phyloP scores from a whole-genome alignment of 2,888 invertebrate species.

The Sminthurides aquaticus region DNA sequence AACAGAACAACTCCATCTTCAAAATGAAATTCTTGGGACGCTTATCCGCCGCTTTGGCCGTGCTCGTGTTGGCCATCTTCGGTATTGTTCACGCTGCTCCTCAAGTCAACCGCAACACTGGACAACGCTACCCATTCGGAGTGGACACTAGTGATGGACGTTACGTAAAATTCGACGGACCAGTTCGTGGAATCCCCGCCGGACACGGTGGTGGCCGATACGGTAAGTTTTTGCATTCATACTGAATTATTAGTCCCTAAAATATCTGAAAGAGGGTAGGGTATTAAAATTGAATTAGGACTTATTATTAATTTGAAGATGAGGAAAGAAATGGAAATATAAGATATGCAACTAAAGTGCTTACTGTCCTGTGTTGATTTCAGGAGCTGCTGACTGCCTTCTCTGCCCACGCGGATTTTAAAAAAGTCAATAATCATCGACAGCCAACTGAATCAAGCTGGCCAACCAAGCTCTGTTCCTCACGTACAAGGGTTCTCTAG shows the following conservation, averaged over 20 bases:
- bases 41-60: conserved; percentile 15
- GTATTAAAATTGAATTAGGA: too few species aligned
- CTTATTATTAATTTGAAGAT: too few species aligned
- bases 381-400: conserved; percentile 23
- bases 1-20: background rate
- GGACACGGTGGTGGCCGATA: conserved; percentile 23
- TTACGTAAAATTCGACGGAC: conserved; percentile 21
- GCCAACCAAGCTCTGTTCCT: background rate
- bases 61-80: conserved; percentile 18
- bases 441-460: background rate
- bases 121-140: conserved; percentile 18
- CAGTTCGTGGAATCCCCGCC: conserved; percentile 19
- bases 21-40: conserved; percentile 21
- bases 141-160: conserved; percentile 20
- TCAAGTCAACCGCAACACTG: conserved; percentile 15
- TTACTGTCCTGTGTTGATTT: background rate
- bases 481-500: background rate
- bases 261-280: too few species aligned
- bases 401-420: conserved; percentile 11
- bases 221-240: conserved; percentile 7
- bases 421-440: background rate
- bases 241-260: too few species aligned
- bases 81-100: conserved; percentile 1
- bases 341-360: background rate
- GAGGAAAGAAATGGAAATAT: too few species aligned